Evolutionary conservation across 2,888 invertebrate genomes (phyloP).

Genomic region (Pecten maximus): DNA sequence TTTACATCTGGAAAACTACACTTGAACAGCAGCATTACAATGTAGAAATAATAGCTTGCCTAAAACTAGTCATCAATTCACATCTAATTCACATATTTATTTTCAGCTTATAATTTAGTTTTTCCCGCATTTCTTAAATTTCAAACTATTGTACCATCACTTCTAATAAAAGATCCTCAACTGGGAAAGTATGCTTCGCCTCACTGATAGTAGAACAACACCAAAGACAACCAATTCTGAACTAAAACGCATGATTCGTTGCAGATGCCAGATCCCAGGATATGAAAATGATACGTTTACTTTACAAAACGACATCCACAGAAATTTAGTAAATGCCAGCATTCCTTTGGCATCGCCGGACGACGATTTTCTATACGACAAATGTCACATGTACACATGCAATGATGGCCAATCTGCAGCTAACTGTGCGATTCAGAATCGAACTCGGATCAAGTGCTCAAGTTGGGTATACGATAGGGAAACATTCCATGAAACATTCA

Average conservation of each 20-base stretch:
- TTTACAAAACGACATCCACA: conserved; percentile 40
- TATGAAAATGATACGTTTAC: conserved; percentile 44
- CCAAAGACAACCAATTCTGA: neutral
- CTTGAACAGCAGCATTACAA: neutral
- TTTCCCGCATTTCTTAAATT: neutral
- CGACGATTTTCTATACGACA: conserved; percentile 39
- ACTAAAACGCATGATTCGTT: neutral
- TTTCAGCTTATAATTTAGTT: neutral
- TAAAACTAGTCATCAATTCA: neutral
- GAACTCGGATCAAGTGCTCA: conserved; percentile 47
- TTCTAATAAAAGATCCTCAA: neutral
- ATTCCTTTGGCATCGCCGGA: conserved; percentile 43
- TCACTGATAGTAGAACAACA: neutral
- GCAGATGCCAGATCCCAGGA: conserved; percentile 47
- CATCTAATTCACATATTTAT: neutral
- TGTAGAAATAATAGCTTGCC: neutral
- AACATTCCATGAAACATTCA: conserved; percentile 61
- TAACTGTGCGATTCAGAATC: neutral
- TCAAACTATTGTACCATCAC: neutral
- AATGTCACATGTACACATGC: conserved; percentile 45
- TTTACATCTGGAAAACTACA: neutral
- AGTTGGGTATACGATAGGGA: conserved; percentile 68
- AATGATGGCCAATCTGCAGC: conserved; percentile 13
- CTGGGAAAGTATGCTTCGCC: neutral
- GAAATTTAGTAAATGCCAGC: conserved; percentile 37